Evolutionary conservation across 2,113 vertebrate genomes (phyloP).

Genomic region (Forbesichthys papilliferus): DNA sequence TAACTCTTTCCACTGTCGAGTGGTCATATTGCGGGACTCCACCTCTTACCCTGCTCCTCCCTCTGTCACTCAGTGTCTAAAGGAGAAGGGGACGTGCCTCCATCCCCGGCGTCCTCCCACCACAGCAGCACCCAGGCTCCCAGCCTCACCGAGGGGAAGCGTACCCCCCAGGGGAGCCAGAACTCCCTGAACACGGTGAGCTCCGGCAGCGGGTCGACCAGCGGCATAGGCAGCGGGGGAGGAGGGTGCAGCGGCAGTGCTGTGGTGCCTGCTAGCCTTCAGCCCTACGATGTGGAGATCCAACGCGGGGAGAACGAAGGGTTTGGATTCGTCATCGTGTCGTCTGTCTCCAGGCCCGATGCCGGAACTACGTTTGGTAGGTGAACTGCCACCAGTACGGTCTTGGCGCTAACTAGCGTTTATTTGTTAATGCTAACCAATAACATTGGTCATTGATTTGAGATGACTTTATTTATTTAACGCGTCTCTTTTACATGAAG

Average conservation of each 20-base stretch:
- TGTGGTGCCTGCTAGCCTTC: conserved; percentile 79
- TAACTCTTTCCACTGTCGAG: not conserved
- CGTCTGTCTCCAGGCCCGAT: conserved; percentile 92
- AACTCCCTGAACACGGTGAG: conserved; percentile 97
- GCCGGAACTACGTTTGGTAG: conserved; percentile 93
- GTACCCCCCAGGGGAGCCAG: conserved; percentile 95
- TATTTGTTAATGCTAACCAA: not conserved
- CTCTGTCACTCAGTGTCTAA: conserved; percentile 78
- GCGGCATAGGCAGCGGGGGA: conserved; percentile 89
- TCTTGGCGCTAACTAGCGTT: conserved; percentile 14
- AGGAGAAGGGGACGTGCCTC: conserved; percentile 88
- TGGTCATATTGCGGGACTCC: not conserved
- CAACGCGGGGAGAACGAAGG: conserved; percentile 93
- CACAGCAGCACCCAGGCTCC: conserved; percentile 96
- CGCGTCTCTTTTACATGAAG: conserved; percentile 16
- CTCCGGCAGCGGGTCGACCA: conserved; percentile 95
- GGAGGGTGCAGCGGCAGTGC: conserved; percentile 85
- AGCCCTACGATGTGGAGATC: conserved; percentile 97
- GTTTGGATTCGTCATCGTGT: conserved; percentile 98
- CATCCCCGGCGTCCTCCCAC: conserved; percentile 93
- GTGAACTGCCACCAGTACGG: conserved; percentile 34
- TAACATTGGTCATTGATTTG: not conserved
- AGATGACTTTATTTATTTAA: conserved; percentile 9
- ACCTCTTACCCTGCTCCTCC: not conserved
- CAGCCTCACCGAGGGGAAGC: conserved; percentile 93